Conservation (phyloP, 1,140 invertebrate species). For the Venustaconcha ellipsiformis region DNA sequence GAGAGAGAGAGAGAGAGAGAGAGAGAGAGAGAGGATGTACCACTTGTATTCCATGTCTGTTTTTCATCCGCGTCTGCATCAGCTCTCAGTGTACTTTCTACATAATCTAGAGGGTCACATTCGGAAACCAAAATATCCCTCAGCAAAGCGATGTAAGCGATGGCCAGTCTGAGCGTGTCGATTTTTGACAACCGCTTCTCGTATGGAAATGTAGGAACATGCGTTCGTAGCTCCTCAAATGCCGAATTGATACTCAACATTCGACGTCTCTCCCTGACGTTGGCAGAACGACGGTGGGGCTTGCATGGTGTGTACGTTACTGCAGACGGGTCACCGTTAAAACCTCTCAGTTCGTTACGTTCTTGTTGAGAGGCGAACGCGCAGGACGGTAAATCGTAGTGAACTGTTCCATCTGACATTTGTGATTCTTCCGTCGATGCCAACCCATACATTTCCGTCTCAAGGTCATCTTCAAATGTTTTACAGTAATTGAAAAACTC, state of each 20-base stretch:
- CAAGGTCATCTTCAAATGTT: conserved; percentile 41
- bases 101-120: conserved; percentile 88
- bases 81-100: conserved; percentile 90
- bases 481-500: conserved; percentile 45
- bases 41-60: conserved; percentile 96
- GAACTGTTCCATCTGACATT: background rate
- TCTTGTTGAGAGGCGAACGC: conserved; percentile 3
- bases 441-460: conserved; percentile 19
- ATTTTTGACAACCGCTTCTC: conserved; percentile 98
- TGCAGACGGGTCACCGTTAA: conserved; percentile 3
- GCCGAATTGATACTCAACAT: conserved; percentile 99
- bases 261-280: conserved; percentile 82
- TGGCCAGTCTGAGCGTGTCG: conserved; percentile 95
- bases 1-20: no score
- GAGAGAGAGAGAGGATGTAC: conserved; percentile 73
- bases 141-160: conserved; percentile 99
- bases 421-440: conserved; percentile 11
- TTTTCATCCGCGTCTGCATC: conserved; percentile 72
- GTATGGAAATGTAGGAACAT: conserved; percentile 99
- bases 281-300: conserved; percentile 38
- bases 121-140: conserved; percentile 89
- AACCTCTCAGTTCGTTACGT: conserved; percentile 29
- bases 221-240: conserved; percentile 79
- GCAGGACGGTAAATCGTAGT: conserved; percentile 11
- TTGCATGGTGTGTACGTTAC: conserved; percentile 24